Conservation (phyloP, 2,797 vertebrate genomes). For the Xenopus petersii region DNA sequence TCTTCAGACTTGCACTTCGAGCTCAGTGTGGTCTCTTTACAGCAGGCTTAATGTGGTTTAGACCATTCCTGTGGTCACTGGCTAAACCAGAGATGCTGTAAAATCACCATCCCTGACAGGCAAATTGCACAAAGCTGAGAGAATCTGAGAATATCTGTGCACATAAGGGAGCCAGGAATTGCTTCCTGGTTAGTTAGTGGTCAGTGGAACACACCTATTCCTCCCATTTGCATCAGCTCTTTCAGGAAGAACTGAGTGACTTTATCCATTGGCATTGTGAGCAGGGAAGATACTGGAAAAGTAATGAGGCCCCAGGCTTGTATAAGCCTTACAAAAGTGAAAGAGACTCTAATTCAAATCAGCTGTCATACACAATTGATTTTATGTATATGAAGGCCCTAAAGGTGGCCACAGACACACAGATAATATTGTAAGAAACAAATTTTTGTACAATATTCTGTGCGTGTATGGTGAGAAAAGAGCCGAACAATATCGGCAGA, state of each 20-base stretch:
- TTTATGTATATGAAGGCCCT: no score
- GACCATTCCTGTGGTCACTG: conserved; percentile 20
- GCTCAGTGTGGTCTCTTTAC: neutral
- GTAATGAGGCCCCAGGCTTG: neutral
- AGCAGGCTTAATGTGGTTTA: conserved; percentile 22
- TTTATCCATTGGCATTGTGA: neutral
- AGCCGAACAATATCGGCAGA: no score
- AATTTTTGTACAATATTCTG: no score
- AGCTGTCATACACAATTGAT: no score
- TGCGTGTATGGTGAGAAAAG: no score
- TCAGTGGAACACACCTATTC: conserved; percentile 12
- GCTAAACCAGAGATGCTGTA: neutral
- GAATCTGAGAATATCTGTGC: no score
- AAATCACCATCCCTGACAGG: neutral
- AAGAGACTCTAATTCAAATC: no score
- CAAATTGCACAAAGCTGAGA: neutral
- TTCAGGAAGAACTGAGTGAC: neutral
- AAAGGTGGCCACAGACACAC: no score
- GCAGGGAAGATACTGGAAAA: conserved; percentile 10
- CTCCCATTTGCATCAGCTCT: conserved; percentile 10
- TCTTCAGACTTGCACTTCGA: no score
- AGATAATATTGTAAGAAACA: no score
- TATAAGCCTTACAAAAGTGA: no score
- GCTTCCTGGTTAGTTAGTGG: conserved; percentile 1
- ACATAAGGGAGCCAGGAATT: conserved; percentile 1